Conservation (phyloP, 64 coral and sea anemone genomes). For the Montipora cactus region DNA sequence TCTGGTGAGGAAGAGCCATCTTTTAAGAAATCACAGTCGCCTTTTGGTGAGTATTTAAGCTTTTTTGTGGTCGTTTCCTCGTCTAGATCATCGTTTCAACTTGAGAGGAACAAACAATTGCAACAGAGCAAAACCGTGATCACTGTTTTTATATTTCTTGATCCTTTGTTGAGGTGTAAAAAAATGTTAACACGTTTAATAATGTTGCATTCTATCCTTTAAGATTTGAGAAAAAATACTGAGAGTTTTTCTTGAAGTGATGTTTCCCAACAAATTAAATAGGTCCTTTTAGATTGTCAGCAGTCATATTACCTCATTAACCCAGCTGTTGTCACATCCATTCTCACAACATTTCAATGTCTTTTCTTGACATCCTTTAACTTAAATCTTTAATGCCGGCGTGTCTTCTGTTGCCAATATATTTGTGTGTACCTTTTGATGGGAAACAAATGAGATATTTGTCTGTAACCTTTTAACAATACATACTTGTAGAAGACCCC, state of each 20-base stretch:
- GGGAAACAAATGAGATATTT: no score
- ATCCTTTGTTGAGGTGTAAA: background rate
- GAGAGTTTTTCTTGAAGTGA: background rate
- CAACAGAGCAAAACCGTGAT: background rate
- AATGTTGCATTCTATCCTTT: no score
- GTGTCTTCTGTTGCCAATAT: background rate
- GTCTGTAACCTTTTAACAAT: no score
- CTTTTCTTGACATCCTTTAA: background rate
- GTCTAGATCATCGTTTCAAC: background rate
- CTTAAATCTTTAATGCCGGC: background rate
- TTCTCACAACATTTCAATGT: no score
- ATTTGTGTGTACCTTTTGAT: no score
- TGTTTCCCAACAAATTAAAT: background rate
- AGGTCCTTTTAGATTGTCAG: background rate
- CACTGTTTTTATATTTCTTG: background rate
- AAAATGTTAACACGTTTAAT: background rate
- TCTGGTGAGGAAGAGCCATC: background rate
- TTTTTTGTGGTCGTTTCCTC: background rate
- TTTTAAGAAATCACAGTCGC: background rate
- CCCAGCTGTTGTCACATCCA: background rate
- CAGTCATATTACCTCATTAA: conserved; percentile 1
- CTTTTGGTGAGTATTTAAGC: conserved; percentile 14
- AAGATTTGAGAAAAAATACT: no score
- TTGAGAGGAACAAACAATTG: background rate
- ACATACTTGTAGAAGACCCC: no score